Percentiles rank a stretch among this genome's conserved stretches.
Conservation (phyloP, 2,113 vertebrate genomes). For the Corynorhinus townsendii region DNA sequence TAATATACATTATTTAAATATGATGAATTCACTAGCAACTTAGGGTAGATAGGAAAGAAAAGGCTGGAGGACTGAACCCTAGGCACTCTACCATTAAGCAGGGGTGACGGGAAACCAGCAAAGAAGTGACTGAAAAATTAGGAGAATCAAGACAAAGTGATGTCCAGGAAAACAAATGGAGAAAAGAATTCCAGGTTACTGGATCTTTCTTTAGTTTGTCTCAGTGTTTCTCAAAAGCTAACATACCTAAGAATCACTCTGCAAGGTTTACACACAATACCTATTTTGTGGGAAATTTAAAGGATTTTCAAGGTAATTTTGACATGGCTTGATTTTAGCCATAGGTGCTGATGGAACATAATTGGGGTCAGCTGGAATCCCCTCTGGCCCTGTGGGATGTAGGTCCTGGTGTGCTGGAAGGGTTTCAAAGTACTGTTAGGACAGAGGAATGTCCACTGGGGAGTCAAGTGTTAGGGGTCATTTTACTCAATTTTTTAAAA, state of each 20-base stretch:
- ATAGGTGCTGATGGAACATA: rapidly evolving
- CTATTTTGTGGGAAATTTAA: background rate
- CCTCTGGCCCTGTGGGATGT: no score
- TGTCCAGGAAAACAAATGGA: background rate
- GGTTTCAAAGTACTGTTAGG: background rate
- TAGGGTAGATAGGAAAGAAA: background rate
- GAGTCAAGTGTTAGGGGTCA: background rate
- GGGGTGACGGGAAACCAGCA: background rate
- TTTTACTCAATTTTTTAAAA: background rate
- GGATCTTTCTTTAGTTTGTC: background rate
- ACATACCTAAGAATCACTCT: background rate
- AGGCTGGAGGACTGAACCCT: background rate
- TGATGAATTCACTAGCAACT: background rate
- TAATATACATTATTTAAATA: background rate
- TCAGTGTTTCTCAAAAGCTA: background rate
- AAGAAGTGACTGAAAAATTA: background rate
- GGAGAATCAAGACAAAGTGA: background rate
- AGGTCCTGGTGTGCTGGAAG: background rate
- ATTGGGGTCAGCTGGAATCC: no score
- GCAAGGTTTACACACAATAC: background rate
- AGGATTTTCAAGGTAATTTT: background rate
- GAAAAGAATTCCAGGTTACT: background rate
- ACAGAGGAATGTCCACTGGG: background rate
- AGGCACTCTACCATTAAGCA: no score
- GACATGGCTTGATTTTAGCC: background rate